Evolutionary conservation across 2,888 invertebrate species (phyloP), one percentile per base, ranked within the genome.

Genomic region (Megalurothrips usitatus): DNA sequence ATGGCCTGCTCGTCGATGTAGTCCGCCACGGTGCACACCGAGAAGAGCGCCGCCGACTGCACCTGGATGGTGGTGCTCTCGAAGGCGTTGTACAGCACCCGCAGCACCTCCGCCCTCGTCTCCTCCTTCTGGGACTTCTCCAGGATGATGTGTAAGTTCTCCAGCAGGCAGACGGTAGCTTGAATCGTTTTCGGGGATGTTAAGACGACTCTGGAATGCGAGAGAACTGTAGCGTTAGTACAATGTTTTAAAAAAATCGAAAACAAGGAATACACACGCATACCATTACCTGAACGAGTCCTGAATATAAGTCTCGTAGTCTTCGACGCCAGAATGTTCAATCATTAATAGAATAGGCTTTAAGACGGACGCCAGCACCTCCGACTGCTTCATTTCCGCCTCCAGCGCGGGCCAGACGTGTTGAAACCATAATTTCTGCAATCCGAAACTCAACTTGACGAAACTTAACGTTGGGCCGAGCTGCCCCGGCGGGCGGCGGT

Each of bases 401-500:
- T 94, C 93, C 82, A 98, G 89, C 84, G 93, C 92, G 58, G 97
- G 96, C 94, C 97, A 96, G 80, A 98, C 93, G 87, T 96, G 96
- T 87, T 95, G 95, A 90, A 96, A 97, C 91, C 97, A 94, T 80
- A 98, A 89, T 94, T 97, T 98, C 98, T 98, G 90, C 80, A 89
- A 88, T 83, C 83, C 49, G 82, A 81, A 80, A 82, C 47, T 43
- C 78, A 80, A 75, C 78, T 48, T 81, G 79, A 52, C n/a, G n/a
- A n/a, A n/a, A n/a, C n/a, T n/a, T n/a, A n/a, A n/a, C n/a, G n/a
- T n/a, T n/a, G n/a, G n/a, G n/a, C n/a, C n/a, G n/a, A n/a, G n/a
- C n/a, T n/a, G n/a, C n/a, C n/a, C n/a, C n/a, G n/a, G n/a, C n/a
- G n/a, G n/a, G n/a, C n/a, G n/a, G n/a, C n/a, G n/a, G n/a, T n/a